phyloP scores from a whole-genome alignment of 2,797 vertebrate genomes.

The Scarus forsteni region DNA sequence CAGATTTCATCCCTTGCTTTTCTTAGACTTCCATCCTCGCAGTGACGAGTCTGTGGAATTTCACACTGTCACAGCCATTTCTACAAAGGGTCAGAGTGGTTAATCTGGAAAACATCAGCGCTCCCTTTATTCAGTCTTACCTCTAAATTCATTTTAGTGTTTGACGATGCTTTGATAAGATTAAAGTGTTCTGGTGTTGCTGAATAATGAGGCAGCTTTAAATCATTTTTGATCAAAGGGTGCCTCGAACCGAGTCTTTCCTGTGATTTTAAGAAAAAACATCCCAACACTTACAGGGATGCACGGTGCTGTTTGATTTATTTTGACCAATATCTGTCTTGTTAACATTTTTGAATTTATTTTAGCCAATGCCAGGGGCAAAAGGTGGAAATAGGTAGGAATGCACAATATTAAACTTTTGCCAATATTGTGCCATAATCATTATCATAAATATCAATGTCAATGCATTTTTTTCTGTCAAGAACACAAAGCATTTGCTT shows the following conservation, averaged over 20 bases:
- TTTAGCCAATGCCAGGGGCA: too few species aligned
- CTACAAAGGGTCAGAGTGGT: conserved; percentile 75
- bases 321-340: not conserved
- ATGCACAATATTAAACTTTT: too few species aligned
- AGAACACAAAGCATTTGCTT: too few species aligned
- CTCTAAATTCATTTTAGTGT: conserved; percentile 41
- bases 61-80: conserved; percentile 85
- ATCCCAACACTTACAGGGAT: conserved; percentile 18
- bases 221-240: conserved; percentile 39
- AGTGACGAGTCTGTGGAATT: conserved; percentile 79
- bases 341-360: too few species aligned
- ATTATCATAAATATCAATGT: too few species aligned
- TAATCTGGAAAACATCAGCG: conserved; percentile 62
- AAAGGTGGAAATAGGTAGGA: too few species aligned
- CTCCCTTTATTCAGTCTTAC: conserved; percentile 52
- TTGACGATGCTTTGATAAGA: conserved; percentile 43
- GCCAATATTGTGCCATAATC: too few species aligned
- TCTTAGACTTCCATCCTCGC: conserved; percentile 83
- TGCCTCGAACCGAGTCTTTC: conserved; percentile 27
- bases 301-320: not conserved
- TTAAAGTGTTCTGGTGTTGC: conserved; percentile 30
- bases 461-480: too few species aligned
- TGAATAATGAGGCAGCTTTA: conserved; percentile 20
- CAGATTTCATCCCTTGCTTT: conserved; percentile 84
- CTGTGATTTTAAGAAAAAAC: conserved; percentile 46